phyloP scores from a whole-genome alignment of 1,140 invertebrate species.

The Diabrotica undecimpunctata region DNA sequence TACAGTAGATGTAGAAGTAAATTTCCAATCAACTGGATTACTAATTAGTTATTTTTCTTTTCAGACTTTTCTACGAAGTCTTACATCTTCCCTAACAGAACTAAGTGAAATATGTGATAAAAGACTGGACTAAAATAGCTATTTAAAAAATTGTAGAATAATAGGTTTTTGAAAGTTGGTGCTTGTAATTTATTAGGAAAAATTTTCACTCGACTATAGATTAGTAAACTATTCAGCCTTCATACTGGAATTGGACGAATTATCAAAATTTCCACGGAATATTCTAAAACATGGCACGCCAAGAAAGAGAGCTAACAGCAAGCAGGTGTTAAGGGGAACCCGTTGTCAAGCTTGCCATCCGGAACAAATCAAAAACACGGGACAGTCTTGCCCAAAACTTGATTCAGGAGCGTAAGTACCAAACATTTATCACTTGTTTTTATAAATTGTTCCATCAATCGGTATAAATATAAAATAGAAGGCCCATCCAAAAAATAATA shows the following conservation, averaged over 20 bases:
- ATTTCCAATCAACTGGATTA: no score
- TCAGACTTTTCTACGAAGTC: neutral
- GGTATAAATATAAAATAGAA: no score
- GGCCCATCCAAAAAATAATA: no score
- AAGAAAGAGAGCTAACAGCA: conserved; percentile 9
- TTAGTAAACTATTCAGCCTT: conserved; percentile 4
- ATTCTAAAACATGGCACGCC: conserved; percentile 17
- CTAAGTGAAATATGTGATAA: conserved; percentile 12
- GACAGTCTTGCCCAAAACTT: conserved; percentile 47
- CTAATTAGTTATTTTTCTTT: conserved; percentile 3
- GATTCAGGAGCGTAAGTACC: conserved; percentile 42
- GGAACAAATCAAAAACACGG: conserved; percentile 42
- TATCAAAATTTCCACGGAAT: conserved; percentile 14
- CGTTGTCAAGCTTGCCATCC: conserved; percentile 40
- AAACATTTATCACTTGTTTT: neutral
- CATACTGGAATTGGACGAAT: conserved; percentile 30
- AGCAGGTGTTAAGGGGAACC: conserved; percentile 27
- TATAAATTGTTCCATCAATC: no score
- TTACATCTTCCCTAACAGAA: neutral
- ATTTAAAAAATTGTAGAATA: conserved; percentile 9
- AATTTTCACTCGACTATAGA: conserved; percentile 10
- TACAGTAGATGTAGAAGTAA: no score
- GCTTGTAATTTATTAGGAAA: conserved; percentile 4
- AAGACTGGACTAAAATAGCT: conserved; percentile 1
- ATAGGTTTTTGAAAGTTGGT: conserved; percentile 6